Percentiles rank a stretch among this genome's conserved stretches.
phyloP scores from a whole-genome alignment of 2,113 vertebrate species.

The Neomonachus schauinslandi region DNA sequence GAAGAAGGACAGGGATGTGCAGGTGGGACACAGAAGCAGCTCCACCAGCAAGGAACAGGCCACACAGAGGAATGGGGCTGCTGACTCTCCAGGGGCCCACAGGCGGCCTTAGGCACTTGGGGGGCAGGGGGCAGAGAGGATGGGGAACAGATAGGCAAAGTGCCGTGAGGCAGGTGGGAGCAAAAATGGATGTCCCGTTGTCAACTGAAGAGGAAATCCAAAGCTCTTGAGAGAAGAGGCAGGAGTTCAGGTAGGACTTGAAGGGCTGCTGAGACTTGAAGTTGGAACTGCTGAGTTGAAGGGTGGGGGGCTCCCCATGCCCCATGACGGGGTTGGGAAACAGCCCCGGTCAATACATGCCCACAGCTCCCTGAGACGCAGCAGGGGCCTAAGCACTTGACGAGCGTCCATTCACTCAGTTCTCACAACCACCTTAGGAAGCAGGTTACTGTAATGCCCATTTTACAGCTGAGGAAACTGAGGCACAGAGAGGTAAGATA shows the following conservation, averaged over 20 bases:
- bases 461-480: not conserved
- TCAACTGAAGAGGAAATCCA: not conserved
- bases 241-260: not conserved
- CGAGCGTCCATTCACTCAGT: not conserved
- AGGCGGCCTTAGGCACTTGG: not conserved
- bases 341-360: rapidly evolving
- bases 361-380: not conserved
- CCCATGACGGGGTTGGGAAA: not conserved
- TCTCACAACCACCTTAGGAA: not conserved
- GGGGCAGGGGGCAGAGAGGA: not conserved
- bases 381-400: not conserved
- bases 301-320: not conserved
- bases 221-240: not conserved
- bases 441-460: not conserved
- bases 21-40: not conserved
- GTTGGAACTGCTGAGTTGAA: not conserved
- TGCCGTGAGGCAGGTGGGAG: not conserved
- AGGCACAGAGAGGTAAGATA: not conserved
- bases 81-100: not conserved
- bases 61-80: not conserved
- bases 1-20: not conserved
- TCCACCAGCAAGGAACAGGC: not conserved
- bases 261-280: not conserved
- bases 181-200: not conserved
- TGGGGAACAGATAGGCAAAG: not conserved